Conservation (phyloP, 2,113 vertebrate species). For the Mus pahari region DNA sequence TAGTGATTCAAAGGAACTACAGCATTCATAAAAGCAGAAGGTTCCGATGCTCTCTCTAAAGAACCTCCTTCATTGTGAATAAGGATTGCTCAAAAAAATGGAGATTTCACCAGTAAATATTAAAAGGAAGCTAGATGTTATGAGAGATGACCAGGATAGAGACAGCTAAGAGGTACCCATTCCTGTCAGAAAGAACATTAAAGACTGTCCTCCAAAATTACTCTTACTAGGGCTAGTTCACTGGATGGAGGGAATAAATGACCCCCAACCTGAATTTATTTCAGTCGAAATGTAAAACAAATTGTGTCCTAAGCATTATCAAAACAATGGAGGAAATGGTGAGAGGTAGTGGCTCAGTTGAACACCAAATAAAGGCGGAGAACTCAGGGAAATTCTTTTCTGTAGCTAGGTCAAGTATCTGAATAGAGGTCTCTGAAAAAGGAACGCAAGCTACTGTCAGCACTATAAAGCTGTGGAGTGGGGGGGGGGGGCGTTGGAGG, state of each 20-base stretch:
- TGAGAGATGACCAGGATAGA: not conserved
- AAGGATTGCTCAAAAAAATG: conserved; percentile 10
- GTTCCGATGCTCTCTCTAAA: not conserved
- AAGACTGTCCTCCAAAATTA: not conserved
- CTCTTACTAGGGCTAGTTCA: not conserved
- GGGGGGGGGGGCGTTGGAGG: not conserved
- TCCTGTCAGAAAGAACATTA: not conserved
- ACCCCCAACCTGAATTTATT: conserved; percentile 9
- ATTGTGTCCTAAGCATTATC: not conserved
- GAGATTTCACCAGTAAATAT: not conserved
- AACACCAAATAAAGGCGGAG: not conserved
- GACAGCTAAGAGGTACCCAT: not conserved
- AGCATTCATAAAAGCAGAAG: not conserved
- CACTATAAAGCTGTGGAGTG: not conserved
- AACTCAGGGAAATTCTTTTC: not conserved
- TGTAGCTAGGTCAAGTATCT: not conserved
- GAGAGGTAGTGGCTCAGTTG: not conserved
- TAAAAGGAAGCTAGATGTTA: not conserved
- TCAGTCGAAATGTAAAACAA: not conserved
- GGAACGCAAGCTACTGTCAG: not conserved
- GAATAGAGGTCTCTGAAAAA: not conserved
- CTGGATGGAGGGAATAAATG: not conserved
- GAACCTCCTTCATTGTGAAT: not conserved
- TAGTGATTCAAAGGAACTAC: not conserved
- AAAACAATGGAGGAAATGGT: not conserved